Base-by-base conservation (phyloP, 2,888 invertebrate species). In the Phanerotoma sp. region DNA sequence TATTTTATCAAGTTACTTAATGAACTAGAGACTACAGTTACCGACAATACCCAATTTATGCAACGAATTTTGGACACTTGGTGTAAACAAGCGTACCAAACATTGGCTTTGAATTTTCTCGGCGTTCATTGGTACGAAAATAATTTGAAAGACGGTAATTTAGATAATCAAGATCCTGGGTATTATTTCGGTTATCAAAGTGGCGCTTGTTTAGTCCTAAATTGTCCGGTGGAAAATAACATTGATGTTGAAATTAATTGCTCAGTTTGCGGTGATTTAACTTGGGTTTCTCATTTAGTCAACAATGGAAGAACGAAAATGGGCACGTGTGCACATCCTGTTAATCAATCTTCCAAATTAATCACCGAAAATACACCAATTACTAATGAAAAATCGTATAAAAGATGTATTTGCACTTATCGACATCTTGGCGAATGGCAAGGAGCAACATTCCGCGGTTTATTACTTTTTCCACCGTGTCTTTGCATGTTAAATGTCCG, bases 401-500 rank as follows among this genome's bases (percentile, higher is more conserved):
- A 45, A 18, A 18, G 40, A 7, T 55, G 55, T 35, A 16, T 46
- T 1, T 55, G 55, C 21, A 46, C 45, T 18, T 41, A 35, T 33
- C 15, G 40, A 13, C 55, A 55, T 45, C 25, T 51, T 16, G 46
- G 45, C 13, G 50, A 55, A 46, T 55, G 50, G 50, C 40, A 35
- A 33, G 55, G 45, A 4, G 32, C 48, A 25, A 33, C 46, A 10
- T 46, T 32, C n/a, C 15, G 50, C 3, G 55, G 55, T 9, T 46
- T 55, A 7, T 41, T 51, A 6, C 16, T 44, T 13, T 55, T 55
- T 58, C 70, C 73, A 15, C 74, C 73, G 9, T 75, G 75, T 62
- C 66, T 67, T 9, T 74, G 75, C 65, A 62, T 73, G 45, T 49
- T 74, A 10, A 71, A 71, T 38, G 65, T 72, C 2, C 66, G 66